These are phyloP conservation scores for Edolisoma coerulescens DNA, from an alignment of 2,113 vertebrate species.

Conservation along the genomic window DNA sequence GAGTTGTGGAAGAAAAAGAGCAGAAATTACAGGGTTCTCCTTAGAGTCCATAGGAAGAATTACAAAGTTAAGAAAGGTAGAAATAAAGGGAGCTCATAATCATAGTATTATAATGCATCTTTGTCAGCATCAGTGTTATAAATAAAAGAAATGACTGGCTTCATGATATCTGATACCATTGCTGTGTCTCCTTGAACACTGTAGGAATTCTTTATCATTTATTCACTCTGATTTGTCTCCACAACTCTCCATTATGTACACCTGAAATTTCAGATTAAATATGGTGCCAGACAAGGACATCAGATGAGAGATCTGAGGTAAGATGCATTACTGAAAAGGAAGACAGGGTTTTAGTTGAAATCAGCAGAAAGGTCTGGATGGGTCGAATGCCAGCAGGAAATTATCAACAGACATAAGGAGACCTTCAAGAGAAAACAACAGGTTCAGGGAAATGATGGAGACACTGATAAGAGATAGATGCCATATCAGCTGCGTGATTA, in stretches of 20 bases:
- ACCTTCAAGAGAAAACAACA: background rate
- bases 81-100: background rate
- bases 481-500: background rate
- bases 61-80: background rate
- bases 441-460: background rate
- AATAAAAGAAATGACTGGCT: background rate
- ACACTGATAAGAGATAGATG: background rate
- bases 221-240: background rate
- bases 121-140: background rate
- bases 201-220: background rate
- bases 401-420: background rate
- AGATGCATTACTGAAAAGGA: background rate
- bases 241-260: background rate
- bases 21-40: background rate
- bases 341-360: background rate
- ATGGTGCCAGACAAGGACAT: background rate
- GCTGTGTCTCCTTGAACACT: background rate
- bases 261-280: background rate
- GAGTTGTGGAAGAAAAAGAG: background rate
- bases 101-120: background rate
- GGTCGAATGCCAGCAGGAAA: background rate
- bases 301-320: background rate
- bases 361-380: background rate
- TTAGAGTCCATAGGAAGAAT: background rate
- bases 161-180: background rate